A percentile compares a stretch with the other conserved stretches of the same genome.
Conservation (phyloP, 2,888 invertebrate genomes). For the Hipparchia semele region DNA sequence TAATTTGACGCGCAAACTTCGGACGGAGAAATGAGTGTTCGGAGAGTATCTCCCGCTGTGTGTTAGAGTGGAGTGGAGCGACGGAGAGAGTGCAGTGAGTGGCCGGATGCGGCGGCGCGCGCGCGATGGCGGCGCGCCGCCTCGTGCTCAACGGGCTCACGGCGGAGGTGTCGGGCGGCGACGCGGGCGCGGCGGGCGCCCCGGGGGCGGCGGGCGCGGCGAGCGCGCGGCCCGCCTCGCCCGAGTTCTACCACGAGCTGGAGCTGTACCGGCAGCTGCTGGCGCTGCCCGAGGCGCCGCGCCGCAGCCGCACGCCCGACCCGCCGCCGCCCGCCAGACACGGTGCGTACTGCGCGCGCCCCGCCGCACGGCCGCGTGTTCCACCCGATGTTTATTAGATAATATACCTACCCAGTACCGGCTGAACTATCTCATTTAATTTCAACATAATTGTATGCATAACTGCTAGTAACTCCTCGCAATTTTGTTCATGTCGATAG, state of each 20-base stretch:
- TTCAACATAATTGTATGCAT: no score
- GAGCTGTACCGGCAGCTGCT: conserved; percentile 73
- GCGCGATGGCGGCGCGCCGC: conserved; percentile 93
- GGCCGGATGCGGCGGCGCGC: conserved; percentile 83
- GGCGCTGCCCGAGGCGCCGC: conserved; percentile 50
- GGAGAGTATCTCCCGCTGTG: neutral
- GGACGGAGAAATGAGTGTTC: neutral
- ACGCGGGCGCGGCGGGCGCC: conserved; percentile 39
- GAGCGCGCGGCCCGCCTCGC: conserved; percentile 46
- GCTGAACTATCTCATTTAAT: no score
- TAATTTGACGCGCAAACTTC: neutral
- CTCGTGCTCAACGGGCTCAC: conserved; percentile 76
- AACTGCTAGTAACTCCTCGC: no score
- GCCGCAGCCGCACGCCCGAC: conserved; percentile 43
- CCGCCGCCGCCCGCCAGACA: conserved; percentile 36
- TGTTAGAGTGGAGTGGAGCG: conserved; percentile 50
- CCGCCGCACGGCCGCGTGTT: no score
- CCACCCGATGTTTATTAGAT: no score
- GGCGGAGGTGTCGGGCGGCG: conserved; percentile 58
- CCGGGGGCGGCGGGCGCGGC: conserved; percentile 38
- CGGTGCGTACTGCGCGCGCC: neutral
- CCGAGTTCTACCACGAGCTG: conserved; percentile 75
- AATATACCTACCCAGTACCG: no score
- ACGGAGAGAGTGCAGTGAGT: conserved; percentile 63
- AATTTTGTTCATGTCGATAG: no score